Conservation (phyloP, 2,888 invertebrate genomes). For the Microplitis deprimator region DNA sequence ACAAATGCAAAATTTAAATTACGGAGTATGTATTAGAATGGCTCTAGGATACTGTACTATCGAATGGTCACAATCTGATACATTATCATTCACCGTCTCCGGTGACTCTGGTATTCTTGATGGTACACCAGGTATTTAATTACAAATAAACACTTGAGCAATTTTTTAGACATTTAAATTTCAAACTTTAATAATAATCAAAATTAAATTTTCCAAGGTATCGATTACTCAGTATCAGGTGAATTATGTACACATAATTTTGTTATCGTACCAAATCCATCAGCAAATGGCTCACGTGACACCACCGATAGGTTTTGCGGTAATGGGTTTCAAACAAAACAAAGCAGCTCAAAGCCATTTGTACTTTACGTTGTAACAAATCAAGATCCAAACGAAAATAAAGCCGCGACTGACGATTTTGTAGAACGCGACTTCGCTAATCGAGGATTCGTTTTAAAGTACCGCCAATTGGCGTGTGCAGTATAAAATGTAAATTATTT, state of each 20-base stretch:
- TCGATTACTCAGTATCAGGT: conserved; percentile 74
- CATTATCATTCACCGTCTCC: conserved; percentile 80
- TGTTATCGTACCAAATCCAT: conserved; percentile 82
- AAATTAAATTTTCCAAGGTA: conserved; percentile 65
- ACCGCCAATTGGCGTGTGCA: conserved; percentile 78
- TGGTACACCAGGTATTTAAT: conserved; percentile 64
- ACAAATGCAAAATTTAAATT: conserved; percentile 81
- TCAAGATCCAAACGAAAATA: conserved; percentile 72
- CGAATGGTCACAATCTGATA: conserved; percentile 76
- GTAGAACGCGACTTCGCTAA: conserved; percentile 76
- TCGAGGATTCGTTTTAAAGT: conserved; percentile 82
- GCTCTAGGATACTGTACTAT: conserved; percentile 82
- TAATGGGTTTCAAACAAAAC: conserved; percentile 78
- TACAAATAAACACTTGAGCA: conserved; percentile 59
- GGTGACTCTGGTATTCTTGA: conserved; percentile 80
- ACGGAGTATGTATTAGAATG: conserved; percentile 85
- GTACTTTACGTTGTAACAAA: conserved; percentile 82
- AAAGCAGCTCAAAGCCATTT: conserved; percentile 80
- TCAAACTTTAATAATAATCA: conserved; percentile 22
- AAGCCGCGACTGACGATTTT: conserved; percentile 69
- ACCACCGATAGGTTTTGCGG: conserved; percentile 84
- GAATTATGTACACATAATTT: conserved; percentile 80
- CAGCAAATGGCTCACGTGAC: conserved; percentile 61
- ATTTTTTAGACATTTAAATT: conserved; percentile 17
- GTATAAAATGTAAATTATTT: conserved; percentile 44